These are phyloP conservation scores for Misgurnus anguillicaudatus DNA, from an alignment of 2,113 vertebrate genomes.

Conservation along the genomic window DNA sequence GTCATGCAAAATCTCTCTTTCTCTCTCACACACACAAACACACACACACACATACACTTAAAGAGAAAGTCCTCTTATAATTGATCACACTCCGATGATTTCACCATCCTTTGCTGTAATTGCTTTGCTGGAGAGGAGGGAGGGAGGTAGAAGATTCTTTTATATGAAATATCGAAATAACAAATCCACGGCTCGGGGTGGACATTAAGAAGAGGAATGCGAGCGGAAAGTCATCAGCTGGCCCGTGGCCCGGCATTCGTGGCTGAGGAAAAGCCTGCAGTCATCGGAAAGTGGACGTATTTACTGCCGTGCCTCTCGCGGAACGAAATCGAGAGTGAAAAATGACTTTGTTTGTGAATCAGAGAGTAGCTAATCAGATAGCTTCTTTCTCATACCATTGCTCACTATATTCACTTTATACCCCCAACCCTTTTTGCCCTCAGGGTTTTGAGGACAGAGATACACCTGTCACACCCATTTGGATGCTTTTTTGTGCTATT, in stretches of 20 bases:
- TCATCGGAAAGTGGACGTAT: slow-evolving; percentile 80
- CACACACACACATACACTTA: slow-evolving; percentile 23
- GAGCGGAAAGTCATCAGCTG: slow-evolving; percentile 43
- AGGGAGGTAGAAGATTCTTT: slow-evolving; percentile 59
- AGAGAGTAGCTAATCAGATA: slow-evolving; percentile 70
- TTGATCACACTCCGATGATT: slow-evolving; percentile 69
- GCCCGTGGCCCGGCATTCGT: slow-evolving; percentile 68
- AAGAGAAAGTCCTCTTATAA: slow-evolving; percentile 47
- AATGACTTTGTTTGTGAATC: slow-evolving; percentile 70
- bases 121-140: slow-evolving; percentile 65
- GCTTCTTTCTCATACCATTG: slow-evolving; percentile 36
- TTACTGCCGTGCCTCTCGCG: slow-evolving; percentile 68
- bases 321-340: slow-evolving; percentile 60
- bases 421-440: slow-evolving; percentile 51
- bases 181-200: slow-evolving; percentile 64
- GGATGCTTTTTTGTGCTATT: slow-evolving; percentile 27
- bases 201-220: slow-evolving; percentile 73
- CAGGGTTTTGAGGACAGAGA: slow-evolving; percentile 63
- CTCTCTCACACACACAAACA: too few species aligned
- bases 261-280: slow-evolving; percentile 71
- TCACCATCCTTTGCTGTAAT: slow-evolving; percentile 65
- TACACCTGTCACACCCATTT: slow-evolving; percentile 26
- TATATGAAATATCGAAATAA: slow-evolving; percentile 76
- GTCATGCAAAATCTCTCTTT: slow-evolving; percentile 44
- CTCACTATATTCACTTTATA: slow-evolving; percentile 40